Evolutionary conservation across 2,113 vertebrate species (phyloP).

Genomic region (Morphnarchus princeps): DNA sequence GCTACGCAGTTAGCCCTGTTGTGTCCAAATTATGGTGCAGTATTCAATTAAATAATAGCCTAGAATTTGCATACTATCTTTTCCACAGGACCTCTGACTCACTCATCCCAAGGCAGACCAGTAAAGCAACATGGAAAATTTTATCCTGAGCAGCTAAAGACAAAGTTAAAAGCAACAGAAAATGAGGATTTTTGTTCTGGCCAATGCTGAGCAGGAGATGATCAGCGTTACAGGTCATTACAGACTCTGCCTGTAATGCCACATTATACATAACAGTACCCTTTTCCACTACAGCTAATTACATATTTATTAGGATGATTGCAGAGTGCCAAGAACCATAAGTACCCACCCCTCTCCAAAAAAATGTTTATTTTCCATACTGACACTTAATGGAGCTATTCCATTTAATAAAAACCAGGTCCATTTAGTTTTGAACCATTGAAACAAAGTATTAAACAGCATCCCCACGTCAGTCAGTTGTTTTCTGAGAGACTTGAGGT

Average conservation of each 20-base stretch:
- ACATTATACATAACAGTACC: neutral
- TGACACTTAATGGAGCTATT: neutral
- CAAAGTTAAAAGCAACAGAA: neutral
- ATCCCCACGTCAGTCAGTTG: neutral
- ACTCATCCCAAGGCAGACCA: neutral
- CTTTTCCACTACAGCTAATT: neutral
- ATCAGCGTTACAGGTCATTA: neutral
- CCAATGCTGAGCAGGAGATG: neutral
- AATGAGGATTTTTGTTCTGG: neutral
- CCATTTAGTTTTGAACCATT: neutral
- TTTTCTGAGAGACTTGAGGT: neutral
- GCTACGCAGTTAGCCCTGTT: neutral
- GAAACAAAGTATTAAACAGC: neutral
- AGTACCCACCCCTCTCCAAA: neutral
- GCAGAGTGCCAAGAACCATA: neutral
- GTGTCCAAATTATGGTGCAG: neutral
- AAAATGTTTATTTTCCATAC: neutral
- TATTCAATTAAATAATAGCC: neutral
- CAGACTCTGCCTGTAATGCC: neutral
- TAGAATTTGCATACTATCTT: constrained; percentile 14
- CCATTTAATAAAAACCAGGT: neutral
- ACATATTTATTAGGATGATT: neutral
- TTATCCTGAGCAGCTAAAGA: neutral
- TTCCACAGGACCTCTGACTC: constrained; percentile 5
- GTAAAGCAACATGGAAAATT: neutral